A percentile compares a stretch with the other conserved stretches of the same genome.
phyloP scores from a whole-genome alignment of 2,888 invertebrate species.

The Dicyrtoma fusca region DNA sequence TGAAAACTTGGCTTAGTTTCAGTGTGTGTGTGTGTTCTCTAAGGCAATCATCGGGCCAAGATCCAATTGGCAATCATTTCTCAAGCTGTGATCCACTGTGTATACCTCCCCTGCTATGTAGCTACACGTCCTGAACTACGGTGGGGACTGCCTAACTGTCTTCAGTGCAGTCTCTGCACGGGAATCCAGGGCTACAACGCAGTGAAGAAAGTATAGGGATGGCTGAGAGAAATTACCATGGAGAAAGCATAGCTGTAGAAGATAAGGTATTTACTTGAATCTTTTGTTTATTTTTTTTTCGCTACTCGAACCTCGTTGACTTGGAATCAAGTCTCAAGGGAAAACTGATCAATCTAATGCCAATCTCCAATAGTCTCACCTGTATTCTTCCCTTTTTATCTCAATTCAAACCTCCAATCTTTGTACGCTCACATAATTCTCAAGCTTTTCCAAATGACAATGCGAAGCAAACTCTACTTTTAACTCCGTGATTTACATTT shows the following conservation, averaged over 20 bases:
- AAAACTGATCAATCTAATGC: constrained; percentile 29
- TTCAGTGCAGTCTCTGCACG: too few species aligned
- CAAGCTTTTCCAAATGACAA: too few species aligned
- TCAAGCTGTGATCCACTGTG: not conserved
- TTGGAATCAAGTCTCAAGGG: constrained; percentile 10
- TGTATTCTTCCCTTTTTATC: not conserved
- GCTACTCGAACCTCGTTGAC: constrained; percentile 23
- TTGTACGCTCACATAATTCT: not conserved
- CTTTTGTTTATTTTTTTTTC: not conserved
- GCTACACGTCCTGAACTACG: too few species aligned
- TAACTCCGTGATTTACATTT: constrained; percentile 19
- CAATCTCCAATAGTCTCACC: constrained; percentile 15
- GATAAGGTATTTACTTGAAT: not conserved
- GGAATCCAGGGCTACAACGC: too few species aligned
- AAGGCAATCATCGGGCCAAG: constrained; percentile 14
- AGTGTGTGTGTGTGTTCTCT: too few species aligned
- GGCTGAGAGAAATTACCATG: not conserved
- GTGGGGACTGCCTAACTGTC: too few species aligned
- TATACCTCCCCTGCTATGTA: too few species aligned
- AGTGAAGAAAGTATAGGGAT: too few species aligned
- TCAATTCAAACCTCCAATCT: not conserved
- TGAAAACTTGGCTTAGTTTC: too few species aligned
- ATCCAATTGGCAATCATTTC: constrained; percentile 22
- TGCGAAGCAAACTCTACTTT: not conserved
- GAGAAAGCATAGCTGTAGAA: not conserved